Evolutionary conservation across 2,797 vertebrate species (phyloP).

Genomic region (Phoxinus dragarum): DNA sequence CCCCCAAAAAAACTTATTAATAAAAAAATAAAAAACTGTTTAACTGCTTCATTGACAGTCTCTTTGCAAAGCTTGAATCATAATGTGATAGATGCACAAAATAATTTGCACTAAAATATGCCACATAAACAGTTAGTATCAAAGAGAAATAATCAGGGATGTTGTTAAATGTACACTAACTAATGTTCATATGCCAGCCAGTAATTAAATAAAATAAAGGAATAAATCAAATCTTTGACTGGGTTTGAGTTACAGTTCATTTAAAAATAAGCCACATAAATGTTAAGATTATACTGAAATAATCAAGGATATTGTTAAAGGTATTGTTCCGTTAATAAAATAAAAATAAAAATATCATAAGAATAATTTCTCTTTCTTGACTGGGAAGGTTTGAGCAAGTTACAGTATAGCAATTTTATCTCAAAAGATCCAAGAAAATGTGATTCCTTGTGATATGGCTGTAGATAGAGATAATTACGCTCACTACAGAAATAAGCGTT

Average conservation of each 20-base stretch:
- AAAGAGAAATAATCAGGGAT: not conserved
- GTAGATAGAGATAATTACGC: not conserved
- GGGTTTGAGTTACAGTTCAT: not conserved
- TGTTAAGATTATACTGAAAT: not conserved
- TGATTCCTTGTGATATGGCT: conserved; percentile 23
- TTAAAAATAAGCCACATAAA: not conserved
- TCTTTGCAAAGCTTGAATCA: not conserved
- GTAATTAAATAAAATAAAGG: not conserved
- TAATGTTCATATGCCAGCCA: not conserved
- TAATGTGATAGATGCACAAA: not conserved
- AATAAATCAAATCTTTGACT: not conserved
- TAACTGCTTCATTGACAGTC: not conserved
- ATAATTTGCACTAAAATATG: not conserved
- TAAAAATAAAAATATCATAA: not conserved
- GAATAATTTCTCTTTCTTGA: not conserved
- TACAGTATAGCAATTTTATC: conserved; percentile 14
- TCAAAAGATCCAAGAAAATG: conserved; percentile 17
- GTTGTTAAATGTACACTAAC: not conserved
- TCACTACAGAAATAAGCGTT: not conserved
- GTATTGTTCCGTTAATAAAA: not conserved
- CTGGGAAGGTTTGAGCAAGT: not conserved
- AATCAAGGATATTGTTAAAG: not conserved
- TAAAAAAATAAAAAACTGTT: not conserved
- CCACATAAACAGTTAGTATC: not conserved
- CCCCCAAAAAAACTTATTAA: not conserved